Percentiles rank a stretch among this genome's conserved stretches.
Conservation (phyloP, 1,140 invertebrate species). For the Venustaconcha ellipsiformis region DNA sequence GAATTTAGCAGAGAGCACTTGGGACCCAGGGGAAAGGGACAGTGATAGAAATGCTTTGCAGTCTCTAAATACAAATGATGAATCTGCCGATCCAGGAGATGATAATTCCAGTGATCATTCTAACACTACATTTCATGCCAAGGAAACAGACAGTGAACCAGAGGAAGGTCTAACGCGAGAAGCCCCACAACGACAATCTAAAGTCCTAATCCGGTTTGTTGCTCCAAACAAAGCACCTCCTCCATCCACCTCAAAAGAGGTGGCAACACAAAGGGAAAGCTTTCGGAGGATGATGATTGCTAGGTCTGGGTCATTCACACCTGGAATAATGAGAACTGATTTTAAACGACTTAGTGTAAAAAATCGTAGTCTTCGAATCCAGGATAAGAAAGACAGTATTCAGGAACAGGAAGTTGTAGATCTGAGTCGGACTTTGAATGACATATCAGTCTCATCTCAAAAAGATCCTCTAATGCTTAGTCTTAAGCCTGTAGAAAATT, state of each 20-base stretch:
- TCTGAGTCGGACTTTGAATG: too few species aligned
- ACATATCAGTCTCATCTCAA: too few species aligned
- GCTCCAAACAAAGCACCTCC: conserved; percentile 59
- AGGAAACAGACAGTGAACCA: conserved; percentile 50
- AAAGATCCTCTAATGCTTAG: too few species aligned
- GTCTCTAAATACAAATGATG: conserved; percentile 2
- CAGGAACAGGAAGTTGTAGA: conserved; percentile 9
- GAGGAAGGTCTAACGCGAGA: conserved; percentile 27
- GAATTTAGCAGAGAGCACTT: conserved; percentile 42
- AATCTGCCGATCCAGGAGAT: conserved; percentile 38
- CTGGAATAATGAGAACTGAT: conserved; percentile 24
- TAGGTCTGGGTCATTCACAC: conserved; percentile 47
- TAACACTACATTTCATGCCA: conserved; percentile 57
- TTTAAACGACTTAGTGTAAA: conserved; percentile 8
- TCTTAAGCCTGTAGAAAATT: too few species aligned
- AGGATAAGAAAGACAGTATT: conserved; percentile 21
- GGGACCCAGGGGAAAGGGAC: conserved; percentile 14
- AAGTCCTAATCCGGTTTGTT: conserved; percentile 58
- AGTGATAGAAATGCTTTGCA: too few species aligned
- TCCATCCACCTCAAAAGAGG: conserved; percentile 59
- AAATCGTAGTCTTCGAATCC: conserved; percentile 22
- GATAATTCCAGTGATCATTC: conserved; percentile 62
- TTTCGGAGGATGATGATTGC: conserved; percentile 63
- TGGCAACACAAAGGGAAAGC: conserved; percentile 58
- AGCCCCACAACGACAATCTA: conserved; percentile 38